Evolutionary conservation across 1,140 invertebrate genomes (phyloP), one percentile per base, ranked within the genome.

Genomic region (Trachelipus rathkii): DNA sequence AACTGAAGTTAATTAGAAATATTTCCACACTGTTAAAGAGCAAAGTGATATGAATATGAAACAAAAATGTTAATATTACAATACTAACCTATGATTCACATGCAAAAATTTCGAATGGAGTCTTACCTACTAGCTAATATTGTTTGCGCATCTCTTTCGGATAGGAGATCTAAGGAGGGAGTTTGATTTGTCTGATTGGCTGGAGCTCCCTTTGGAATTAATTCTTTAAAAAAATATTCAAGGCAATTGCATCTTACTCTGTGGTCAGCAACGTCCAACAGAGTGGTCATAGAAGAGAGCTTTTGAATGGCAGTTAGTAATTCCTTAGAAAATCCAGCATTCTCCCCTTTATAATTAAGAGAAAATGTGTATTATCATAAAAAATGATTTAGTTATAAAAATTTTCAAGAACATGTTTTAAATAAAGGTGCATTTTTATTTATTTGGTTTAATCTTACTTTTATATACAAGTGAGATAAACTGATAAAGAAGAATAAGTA

Each of bases 181-280:
- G 50, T 13, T 60, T 60, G 50, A 19, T 60, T 60, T 13, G 50
- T 19, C 19, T 60, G 50, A 60, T 60, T 60, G 11, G 50, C 11
- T 60, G 11, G 50, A 3, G 50, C 3, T 50, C 91, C 87, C 77
- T 85, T 86, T 83, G 92, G 93, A 13, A 89, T 88, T 72, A 96
- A 88, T 83, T 95, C 93, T 71, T 91, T 91, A 19, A 96, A 84
- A 45, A 97, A 85, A 83, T 91, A 92, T 82, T 95, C 91, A 10
- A 97, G 86, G 84, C 91, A 92, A 81, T 95, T 96, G 84, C 93
- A 95, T 67, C 91, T 92, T 83, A 92, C 93, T 80, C 93, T 93
- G 0, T 91, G 89, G 84, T 97, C 95, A 85, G 95, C 91, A 72
- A 94, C 89, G 87, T 97, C 95, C 6, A 97, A 84, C 7, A 96